Base-by-base conservation (phyloP, 1,140 invertebrate species). In the Teleopsis dalmanni region DNA sequence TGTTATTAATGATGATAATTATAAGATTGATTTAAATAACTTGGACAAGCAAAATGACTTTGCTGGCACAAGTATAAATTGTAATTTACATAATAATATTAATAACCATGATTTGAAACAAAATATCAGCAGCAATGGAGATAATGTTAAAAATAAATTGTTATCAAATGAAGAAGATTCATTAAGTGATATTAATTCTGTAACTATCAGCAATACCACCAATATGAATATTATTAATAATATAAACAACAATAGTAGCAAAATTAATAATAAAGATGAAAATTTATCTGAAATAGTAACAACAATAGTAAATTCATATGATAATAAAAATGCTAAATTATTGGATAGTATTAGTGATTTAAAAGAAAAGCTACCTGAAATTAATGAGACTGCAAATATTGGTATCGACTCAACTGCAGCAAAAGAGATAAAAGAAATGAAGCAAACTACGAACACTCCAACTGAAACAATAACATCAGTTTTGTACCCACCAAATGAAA, bases 261-360 rank as follows among this genome's bases (percentile, higher is more conserved):
- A 56, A 55, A 52, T 50, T 59, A 54, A 22, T 25, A 44, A 44
- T 10, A 42, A 27, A 43, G 23, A 44, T 18, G 42, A 37, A 43
- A 13, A 26, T 19, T 26, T 18, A 21, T 13, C 47, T 41, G n/a
- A 35, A 55, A 47, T 55, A 48, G 50, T 53, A 56, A 56, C 61
- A 64, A 52, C 55, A 59, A 53, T 35, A 55, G 53, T 51, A 54
- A 49, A 53, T 51, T 57, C 48, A 51, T 43, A 49, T 46, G 50
- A 52, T 44, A 49, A 47, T 35, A 25, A 55, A 47, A 49, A 61
- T 59, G 56, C 61, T 59, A 66, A 66, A 57, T 56, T 62, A 63
- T 65, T 70, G 62, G 64, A 67, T 70, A 70, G 66, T 69, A 70
- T 70, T 65, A 70, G 61, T 62, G 66, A 70, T 63, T 63, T 70